Percentiles rank a stretch among this genome's conserved stretches.
Evolutionary conservation across 2,888 invertebrate species (phyloP).

Genomic region (Bombylius major): DNA sequence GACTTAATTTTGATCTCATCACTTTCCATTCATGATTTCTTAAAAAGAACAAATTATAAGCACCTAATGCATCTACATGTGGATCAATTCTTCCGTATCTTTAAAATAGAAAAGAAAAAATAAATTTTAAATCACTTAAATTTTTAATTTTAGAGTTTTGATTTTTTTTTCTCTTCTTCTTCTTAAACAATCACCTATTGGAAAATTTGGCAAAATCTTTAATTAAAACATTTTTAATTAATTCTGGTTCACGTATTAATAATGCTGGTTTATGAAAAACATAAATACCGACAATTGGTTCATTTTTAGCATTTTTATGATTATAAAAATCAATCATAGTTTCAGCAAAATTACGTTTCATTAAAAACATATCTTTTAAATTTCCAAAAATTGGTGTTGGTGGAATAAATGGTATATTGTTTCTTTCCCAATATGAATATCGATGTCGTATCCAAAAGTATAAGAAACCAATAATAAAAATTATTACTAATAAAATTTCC

Average conservation of each 20-base stretch:
- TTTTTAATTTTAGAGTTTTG: background rate
- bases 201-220: slow-evolving; percentile 38
- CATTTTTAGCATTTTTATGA: slow-evolving; percentile 20
- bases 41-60: slow-evolving; percentile 35
- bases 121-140: background rate
- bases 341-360: slow-evolving; percentile 25
- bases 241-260: slow-evolving; percentile 35
- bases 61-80: slow-evolving; percentile 31
- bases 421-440: slow-evolving; percentile 23
- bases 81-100: slow-evolving; percentile 24
- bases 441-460: background rate
- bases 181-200: slow-evolving; percentile 22
- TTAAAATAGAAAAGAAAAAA: background rate
- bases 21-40: slow-evolving; percentile 36
- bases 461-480: background rate
- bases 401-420: slow-evolving; percentile 29
- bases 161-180: background rate
- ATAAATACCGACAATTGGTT: slow-evolving; percentile 32
- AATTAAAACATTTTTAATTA: slow-evolving; percentile 37
- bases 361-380: slow-evolving; percentile 25
- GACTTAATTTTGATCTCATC: slow-evolving; percentile 34
- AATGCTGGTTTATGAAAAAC: slow-evolving; percentile 36
- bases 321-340: slow-evolving; percentile 32
- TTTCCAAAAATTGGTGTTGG: slow-evolving; percentile 37
- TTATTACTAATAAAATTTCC: background rate